phyloP scores from a whole-genome alignment of 2,797 vertebrate species.

The Octomys mimax region DNA sequence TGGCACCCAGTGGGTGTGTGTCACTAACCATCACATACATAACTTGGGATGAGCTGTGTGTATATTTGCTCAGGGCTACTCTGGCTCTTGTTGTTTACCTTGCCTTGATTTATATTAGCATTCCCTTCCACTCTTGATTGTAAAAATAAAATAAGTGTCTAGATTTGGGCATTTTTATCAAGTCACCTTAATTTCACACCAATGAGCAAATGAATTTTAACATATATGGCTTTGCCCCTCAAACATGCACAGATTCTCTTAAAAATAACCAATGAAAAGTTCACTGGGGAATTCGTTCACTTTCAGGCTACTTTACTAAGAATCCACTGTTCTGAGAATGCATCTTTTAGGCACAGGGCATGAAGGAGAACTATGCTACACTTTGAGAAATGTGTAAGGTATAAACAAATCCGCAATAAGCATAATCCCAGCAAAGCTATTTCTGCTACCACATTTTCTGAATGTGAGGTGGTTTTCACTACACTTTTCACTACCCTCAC shows the following conservation, averaged over 20 bases:
- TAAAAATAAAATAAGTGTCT: background rate
- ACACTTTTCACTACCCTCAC: background rate
- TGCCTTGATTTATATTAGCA: background rate
- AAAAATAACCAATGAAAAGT: background rate
- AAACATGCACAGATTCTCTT: background rate
- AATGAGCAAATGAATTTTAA: background rate
- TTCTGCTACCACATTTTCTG: background rate
- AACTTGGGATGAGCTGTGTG: fast-evolving
- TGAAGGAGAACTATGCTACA: background rate
- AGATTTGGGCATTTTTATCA: background rate
- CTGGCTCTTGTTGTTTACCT: background rate
- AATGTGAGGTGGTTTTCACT: background rate
- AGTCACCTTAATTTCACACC: background rate
- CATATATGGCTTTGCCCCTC: background rate
- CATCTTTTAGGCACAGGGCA: background rate
- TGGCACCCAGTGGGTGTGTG: background rate
- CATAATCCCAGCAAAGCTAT: background rate
- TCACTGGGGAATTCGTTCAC: background rate
- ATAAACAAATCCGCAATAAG: background rate
- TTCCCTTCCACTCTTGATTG: background rate
- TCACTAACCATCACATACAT: background rate
- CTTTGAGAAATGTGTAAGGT: background rate
- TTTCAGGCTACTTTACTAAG: background rate
- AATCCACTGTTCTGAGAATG: background rate
- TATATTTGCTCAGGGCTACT: background rate